Base-by-base conservation (phyloP, 2,888 invertebrate genomes). In the Melinaea menophilus region DNA sequence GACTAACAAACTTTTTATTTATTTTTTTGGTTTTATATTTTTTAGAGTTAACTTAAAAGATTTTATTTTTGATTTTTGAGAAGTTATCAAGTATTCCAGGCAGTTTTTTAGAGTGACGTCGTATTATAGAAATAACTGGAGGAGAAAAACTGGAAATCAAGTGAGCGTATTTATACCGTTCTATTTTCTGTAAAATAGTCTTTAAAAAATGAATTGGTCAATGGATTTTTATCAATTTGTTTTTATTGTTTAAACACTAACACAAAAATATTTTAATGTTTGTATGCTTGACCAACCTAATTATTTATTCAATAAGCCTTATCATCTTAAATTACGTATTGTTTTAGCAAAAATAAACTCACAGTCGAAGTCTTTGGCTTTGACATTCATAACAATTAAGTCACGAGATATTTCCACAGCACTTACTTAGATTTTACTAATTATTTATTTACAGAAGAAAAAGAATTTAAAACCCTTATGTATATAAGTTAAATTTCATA, bases 301-400 rank as follows among this genome's bases (percentile, higher is more conserved):
- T 13, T 13, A n/a, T 48, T 11, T 56, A n/a, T 33, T 35, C 54
- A 58, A 55, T 11, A 9, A 41, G 41, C 11, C 9, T 9, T 41
- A 41, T 41, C 11, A 5, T 41, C 41, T 41, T 41, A 41, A 41
- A 51, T 31, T 5, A 51, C 22, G 11, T 2, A 9, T 51, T 31
- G 48, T 78, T 79, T 55, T 75, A 84, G 85, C 22, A 72, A 76
- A 69, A 81, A 80, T 60, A 71, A 71, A 65, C 63, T 85, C 34
- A 72, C 72, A 0, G 71, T 80, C 4, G 79, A 80, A 70, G 65
- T 65, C 2, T 84, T 81, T 48, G 72, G 74, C 3, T 79, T 81
- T 45, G 70, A 80, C 2, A 80, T 2, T 2, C 62, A 1, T 78
- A 72, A 62, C 63, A 66, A 61, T 74, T 79, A 61, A 73, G 83